These are phyloP conservation scores for Lepetodrilus schrolli DNA, from an alignment of 2,888 invertebrate species.

Conservation along the genomic window DNA sequence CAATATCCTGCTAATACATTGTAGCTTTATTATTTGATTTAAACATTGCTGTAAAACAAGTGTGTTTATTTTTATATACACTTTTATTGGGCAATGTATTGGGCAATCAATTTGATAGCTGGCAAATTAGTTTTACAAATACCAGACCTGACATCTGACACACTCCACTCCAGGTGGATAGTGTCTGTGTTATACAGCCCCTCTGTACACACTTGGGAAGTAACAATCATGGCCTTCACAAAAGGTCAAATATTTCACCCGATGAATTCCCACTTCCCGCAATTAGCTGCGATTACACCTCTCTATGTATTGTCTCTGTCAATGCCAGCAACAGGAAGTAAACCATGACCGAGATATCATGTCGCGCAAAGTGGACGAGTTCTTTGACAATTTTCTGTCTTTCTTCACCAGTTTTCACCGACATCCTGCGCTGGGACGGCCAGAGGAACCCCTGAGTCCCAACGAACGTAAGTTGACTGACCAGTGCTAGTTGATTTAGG, in stretches of 20 bases:
- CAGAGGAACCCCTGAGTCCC: constrained; percentile 47
- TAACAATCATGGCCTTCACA: constrained; percentile 1
- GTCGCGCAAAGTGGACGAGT: constrained; percentile 5
- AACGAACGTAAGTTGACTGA: constrained; percentile 57
- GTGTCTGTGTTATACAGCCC: too few relatives aligned
- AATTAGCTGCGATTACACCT: constrained; percentile 23
- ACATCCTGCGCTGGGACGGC: constrained; percentile 34
- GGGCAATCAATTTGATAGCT: too few relatives aligned
- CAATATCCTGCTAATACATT: too few relatives aligned
- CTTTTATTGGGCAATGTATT: too few relatives aligned
- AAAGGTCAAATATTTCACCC: constrained; percentile 21
- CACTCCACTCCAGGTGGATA: too few relatives aligned
- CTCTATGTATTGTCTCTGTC: too few relatives aligned
- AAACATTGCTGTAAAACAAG: too few relatives aligned
- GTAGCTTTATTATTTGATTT: too few relatives aligned
- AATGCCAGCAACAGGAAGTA: not conserved
- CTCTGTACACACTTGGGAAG: not conserved
- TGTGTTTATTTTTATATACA: too few relatives aligned
- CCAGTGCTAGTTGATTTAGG: too few relatives aligned
- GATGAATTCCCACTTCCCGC: constrained; percentile 1
- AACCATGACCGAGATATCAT: constrained; percentile 1
- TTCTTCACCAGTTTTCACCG: constrained; percentile 43
- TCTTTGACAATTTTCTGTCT: constrained; percentile 14
- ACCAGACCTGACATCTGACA: too few relatives aligned
- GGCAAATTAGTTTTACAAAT: too few relatives aligned